Conservation (phyloP, 1,140 invertebrate genomes). For the Achroia grisella region DNA sequence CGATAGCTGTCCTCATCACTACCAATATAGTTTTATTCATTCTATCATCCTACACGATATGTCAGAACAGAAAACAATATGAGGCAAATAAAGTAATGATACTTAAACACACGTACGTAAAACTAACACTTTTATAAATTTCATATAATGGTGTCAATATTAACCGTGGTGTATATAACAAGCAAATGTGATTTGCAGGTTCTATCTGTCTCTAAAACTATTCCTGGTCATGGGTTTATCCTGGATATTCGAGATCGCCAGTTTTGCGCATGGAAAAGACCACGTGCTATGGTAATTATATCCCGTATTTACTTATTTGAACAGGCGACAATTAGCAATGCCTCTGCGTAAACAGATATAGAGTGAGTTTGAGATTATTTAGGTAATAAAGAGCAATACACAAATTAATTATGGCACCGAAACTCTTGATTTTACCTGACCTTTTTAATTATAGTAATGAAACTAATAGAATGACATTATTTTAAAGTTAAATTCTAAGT, state of each 20-base stretch:
- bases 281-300: conserved; percentile 61
- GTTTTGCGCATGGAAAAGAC: conserved; percentile 55
- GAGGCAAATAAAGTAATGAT: conserved; percentile 72
- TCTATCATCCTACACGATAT: conserved; percentile 73
- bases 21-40: conserved; percentile 76
- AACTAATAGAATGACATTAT: too few relatives aligned
- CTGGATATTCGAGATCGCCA: conserved; percentile 80
- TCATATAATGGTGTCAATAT: conserved; percentile 9
- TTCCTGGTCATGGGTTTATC: conserved; percentile 83
- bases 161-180: too few relatives aligned
- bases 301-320: neutral
- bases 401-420: too few relatives aligned
- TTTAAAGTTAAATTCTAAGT: too few relatives aligned
- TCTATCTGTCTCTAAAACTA: conserved; percentile 79
- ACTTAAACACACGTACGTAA: conserved; percentile 75
- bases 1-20: conserved; percentile 73
- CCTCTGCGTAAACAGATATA: too few relatives aligned
- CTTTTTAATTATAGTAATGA: too few relatives aligned
- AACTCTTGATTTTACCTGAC: too few relatives aligned
- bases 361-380: too few relatives aligned
- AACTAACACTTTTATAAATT: neutral
- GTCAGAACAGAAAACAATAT: conserved; percentile 67
- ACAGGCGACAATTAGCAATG: too few relatives aligned
- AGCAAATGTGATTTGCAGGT: conserved; percentile 59
- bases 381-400: too few relatives aligned